Evolutionary conservation across 2,888 invertebrate species (phyloP), one percentile per base, ranked within the genome.

Genomic region (Eupithecia insigniata): DNA sequence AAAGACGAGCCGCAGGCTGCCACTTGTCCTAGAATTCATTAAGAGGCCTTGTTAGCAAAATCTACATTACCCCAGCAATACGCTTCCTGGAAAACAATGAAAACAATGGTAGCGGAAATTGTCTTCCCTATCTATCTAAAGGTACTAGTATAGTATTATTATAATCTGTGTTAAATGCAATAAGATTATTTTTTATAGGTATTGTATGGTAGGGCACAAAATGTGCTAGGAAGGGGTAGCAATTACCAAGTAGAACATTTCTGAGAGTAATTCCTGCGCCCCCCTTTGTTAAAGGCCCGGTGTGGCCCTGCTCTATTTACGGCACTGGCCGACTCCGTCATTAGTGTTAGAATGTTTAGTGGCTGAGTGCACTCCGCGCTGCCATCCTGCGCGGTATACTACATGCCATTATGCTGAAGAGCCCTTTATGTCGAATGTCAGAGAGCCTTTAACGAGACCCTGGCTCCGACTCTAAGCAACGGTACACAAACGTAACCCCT

Each of bases 291-390:
- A 18, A 6, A 0, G 7, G 43, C 43, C 7, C 18, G 18, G n/a
- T 43, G 18, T 18, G 4, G 39, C 39, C 39, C 14, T 39, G 39
- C 16, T 18, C 39, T 18, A 43, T 43, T 18, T 43, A 43, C 43
- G 6, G 43, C 18, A 43, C 43, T 43, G 39, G 10, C 51, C 51
- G 22, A 22, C 22, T 51, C 22, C 10, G 55, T 26, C 22, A 55
- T 55, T 55, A 55, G 22, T 55, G 55, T 26, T 55, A 55, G 26
- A 55, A 55, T 26, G 26, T 55, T 55, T 55, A 55, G 55, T 46
- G 46, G 2, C 22, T 51, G 51, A 51, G 51, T 55, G 55, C 55
- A 55, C 55, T 55, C 55, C 22, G 14, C 26, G 26, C 22, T 55
- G 55, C 22, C 26, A 55, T 55, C 26, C 55, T 26, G 26, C 14